Conservation (phyloP, 2,888 invertebrate species). For the Synanthedon andrenaeformis region DNA sequence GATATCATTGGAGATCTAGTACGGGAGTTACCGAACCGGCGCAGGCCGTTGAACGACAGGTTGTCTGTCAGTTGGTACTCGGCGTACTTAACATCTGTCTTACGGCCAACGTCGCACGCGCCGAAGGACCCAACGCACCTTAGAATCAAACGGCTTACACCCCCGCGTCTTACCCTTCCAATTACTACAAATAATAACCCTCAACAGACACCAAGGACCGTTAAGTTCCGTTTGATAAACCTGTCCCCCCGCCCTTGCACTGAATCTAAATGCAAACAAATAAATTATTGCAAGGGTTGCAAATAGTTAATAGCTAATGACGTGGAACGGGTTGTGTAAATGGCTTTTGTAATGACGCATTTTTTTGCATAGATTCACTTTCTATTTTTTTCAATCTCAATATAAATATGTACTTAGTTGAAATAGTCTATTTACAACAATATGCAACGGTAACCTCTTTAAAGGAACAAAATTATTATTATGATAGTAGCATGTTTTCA, state of each 20-base stretch:
- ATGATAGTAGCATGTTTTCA: no score
- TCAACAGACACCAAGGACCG: slow-evolving; percentile 57
- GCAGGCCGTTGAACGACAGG: slow-evolving; percentile 66
- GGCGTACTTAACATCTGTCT: slow-evolving; percentile 52
- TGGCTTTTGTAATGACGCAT: not conserved
- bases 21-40: slow-evolving; percentile 49
- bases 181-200: slow-evolving; percentile 34
- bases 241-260: slow-evolving; percentile 43
- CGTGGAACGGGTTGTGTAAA: slow-evolving; percentile 35
- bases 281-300: slow-evolving; percentile 59
- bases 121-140: slow-evolving; percentile 27
- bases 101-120: slow-evolving; percentile 18
- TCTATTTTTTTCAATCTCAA: no score
- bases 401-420: no score
- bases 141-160: slow-evolving; percentile 34
- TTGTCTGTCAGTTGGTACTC: slow-evolving; percentile 61
- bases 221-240: slow-evolving; percentile 64
- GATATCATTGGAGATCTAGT: slow-evolving; percentile 50
- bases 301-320: slow-evolving; percentile 49
- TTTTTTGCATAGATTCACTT: not conserved
- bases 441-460: no score
- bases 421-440: no score
- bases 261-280: slow-evolving; percentile 31
- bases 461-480: no score
- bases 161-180: slow-evolving; percentile 55